phyloP scores from a whole-genome alignment of 1,140 invertebrate genomes.

The Aphaenogaster rudis region DNA sequence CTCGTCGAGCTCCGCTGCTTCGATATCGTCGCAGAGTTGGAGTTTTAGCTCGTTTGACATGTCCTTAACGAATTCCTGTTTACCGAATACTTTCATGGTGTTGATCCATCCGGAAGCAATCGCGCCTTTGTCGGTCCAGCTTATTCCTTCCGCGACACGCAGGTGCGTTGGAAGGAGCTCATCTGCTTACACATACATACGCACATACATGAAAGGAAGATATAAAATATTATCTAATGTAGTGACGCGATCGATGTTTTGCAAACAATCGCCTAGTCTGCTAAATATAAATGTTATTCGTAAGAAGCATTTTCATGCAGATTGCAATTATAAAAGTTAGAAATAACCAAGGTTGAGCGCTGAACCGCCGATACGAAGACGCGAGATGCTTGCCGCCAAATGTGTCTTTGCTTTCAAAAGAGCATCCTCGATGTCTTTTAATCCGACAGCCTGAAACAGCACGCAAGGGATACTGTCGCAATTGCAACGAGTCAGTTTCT shows the following conservation, averaged over 20 bases:
- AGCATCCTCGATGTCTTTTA: slow-evolving; percentile 88
- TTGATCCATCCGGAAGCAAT: slow-evolving; percentile 93
- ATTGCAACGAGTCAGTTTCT: not conserved
- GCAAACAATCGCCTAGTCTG: not conserved
- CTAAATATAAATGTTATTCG: not conserved
- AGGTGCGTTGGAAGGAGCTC: slow-evolving; percentile 90
- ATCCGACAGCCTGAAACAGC: slow-evolving; percentile 81
- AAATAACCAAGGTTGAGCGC: slow-evolving; percentile 86
- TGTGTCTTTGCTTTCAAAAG: slow-evolving; percentile 89
- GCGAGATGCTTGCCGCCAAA: slow-evolving; percentile 90
- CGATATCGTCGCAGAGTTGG: slow-evolving; percentile 61
- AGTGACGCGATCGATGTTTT: not conserved
- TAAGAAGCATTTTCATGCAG: not conserved
- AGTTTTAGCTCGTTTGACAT: slow-evolving; percentile 80
- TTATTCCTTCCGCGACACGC: slow-evolving; percentile 88
- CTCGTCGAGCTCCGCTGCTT: slow-evolving; percentile 71
- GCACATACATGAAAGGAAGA: not conserved
- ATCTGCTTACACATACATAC: slow-evolving; percentile 76
- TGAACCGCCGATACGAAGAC: slow-evolving; percentile 90
- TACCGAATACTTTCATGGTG: slow-evolving; percentile 87
- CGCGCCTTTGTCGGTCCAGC: slow-evolving; percentile 88
- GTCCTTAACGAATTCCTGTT: slow-evolving; percentile 77
- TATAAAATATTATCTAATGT: not conserved
- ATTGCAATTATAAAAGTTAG: slow-evolving; percentile 33
- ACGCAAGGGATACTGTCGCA: not conserved